These are phyloP conservation scores for Aegithalos caudatus DNA, from an alignment of 2,113 vertebrate species.

Conservation along the genomic window DNA sequence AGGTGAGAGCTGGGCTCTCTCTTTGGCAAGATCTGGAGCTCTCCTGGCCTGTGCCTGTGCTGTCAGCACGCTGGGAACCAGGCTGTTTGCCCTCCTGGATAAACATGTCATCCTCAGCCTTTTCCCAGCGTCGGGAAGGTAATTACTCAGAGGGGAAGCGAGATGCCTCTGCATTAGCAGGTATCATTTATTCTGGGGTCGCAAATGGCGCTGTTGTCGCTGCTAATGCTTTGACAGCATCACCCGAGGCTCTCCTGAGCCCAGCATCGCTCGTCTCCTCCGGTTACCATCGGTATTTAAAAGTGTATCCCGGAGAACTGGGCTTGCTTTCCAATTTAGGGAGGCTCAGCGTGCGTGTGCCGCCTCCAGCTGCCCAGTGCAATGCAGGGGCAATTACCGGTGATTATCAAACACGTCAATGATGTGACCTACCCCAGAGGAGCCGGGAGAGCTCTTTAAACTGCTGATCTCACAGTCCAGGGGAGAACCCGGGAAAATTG, in stretches of 20 bases:
- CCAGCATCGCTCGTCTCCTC: neutral
- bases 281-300: neutral
- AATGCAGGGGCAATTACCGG: neutral
- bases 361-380: neutral
- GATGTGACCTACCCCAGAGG: neutral
- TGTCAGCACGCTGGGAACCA: fast-evolving
- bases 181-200: neutral
- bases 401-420: neutral
- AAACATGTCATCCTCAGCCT: neutral
- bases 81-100: neutral
- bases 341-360: neutral
- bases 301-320: fast-evolving
- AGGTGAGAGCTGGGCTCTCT: fast-evolving
- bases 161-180: neutral
- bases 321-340: fast-evolving
- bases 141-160: neutral
- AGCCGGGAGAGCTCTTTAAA: neutral
- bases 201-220: neutral
- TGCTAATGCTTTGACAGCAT: neutral
- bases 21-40: neutral
- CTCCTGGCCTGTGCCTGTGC: neutral
- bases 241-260: neutral
- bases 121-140: neutral
- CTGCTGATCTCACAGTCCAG: neutral
- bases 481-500: neutral